Percentiles rank a stretch among this genome's conserved stretches.
These are phyloP conservation scores for Semaprochilodus insignis DNA, from an alignment of 2,797 vertebrate species.

Conservation along the genomic window DNA sequence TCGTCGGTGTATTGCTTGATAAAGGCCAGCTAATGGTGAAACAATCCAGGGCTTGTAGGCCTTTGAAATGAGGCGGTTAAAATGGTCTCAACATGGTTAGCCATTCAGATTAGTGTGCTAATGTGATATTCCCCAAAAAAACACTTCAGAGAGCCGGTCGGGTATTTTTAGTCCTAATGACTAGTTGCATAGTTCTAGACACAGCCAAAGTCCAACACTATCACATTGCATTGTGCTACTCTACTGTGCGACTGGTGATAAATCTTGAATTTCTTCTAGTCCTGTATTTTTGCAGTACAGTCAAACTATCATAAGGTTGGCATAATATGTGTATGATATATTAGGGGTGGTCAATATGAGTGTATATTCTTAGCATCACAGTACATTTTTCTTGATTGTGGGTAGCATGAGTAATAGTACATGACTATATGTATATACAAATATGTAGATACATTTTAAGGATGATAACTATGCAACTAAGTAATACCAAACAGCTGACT, in stretches of 20 bases:
- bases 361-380: background rate
- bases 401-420: no score
- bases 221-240: conserved; percentile 21
- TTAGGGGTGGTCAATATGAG: background rate
- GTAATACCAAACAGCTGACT: no score
- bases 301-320: background rate
- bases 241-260: background rate
- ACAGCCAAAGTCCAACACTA: conserved; percentile 9
- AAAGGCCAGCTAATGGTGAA: conserved; percentile 7
- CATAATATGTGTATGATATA: background rate
- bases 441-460: no score
- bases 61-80: conserved; percentile 19
- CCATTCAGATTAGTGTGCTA: conserved; percentile 36
- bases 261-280: background rate
- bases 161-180: conserved; percentile 39
- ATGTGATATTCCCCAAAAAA: conserved; percentile 24
- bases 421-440: no score
- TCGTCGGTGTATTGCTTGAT: conserved; percentile 13
- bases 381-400: background rate
- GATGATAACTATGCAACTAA: no score
- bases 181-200: conserved; percentile 34
- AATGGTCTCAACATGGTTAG: conserved; percentile 19
- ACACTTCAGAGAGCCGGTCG: conserved; percentile 4
- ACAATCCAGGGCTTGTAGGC: conserved; percentile 6
- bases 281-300: background rate